phyloP scores from a whole-genome alignment of 2,113 vertebrate species.

The Tamias sibiricus region DNA sequence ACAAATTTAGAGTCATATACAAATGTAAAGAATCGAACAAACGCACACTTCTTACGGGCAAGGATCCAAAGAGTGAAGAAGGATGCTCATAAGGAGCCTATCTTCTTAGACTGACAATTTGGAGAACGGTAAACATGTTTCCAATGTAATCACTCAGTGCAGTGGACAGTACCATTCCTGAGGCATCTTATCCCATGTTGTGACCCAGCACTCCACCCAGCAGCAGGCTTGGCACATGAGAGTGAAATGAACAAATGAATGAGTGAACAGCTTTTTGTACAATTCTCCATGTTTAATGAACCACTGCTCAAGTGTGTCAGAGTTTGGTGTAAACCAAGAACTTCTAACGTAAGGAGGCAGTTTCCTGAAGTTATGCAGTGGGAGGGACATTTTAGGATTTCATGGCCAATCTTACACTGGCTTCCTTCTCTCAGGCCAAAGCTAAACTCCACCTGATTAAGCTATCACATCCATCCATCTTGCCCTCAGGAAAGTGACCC shows the following conservation, averaged over 20 bases:
- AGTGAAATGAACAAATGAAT: neutral
- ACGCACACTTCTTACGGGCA: neutral
- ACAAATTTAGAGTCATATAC: neutral
- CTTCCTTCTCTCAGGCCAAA: neutral
- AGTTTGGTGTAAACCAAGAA: neutral
- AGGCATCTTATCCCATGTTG: neutral
- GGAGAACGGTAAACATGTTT: neutral
- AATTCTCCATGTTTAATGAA: neutral
- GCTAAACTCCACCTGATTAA: neutral
- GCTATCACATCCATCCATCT: neutral
- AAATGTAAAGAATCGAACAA: neutral
- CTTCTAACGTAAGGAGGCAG: neutral
- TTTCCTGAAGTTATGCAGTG: neutral
- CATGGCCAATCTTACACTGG: neutral
- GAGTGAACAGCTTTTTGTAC: neutral
- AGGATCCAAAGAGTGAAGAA: neutral
- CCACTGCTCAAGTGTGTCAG: neutral
- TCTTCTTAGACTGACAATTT: neutral
- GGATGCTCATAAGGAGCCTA: neutral
- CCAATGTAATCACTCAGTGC: neutral
- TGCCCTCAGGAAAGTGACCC: neutral
- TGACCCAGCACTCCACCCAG: neutral
- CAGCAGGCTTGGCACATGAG: neutral
- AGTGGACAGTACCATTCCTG: neutral
- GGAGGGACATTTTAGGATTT: neutral